phyloP scores from a whole-genome alignment of 2,797 vertebrate species.

The Glyptemys insculpta region DNA sequence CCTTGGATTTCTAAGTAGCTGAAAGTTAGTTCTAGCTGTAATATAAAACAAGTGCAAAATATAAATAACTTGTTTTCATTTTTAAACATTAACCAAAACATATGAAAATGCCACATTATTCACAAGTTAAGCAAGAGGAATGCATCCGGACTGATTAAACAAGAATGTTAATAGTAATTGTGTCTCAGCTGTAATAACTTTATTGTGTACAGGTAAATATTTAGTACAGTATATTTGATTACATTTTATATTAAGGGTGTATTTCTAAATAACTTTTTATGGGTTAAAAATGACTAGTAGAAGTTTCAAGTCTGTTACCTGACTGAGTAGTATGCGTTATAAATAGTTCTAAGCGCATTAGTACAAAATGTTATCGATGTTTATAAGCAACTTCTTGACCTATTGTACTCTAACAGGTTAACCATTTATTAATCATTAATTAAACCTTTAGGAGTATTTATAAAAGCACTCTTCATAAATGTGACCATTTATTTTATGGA shows the following conservation, averaged over 20 bases:
- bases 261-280: neutral
- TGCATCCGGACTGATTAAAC: neutral
- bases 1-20: slow-evolving; percentile 98
- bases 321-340: neutral
- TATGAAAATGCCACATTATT: neutral
- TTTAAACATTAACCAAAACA: neutral
- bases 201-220: neutral
- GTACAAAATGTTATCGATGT: neutral
- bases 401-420: neutral
- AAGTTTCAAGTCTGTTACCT: neutral
- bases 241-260: neutral
- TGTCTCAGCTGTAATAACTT: neutral
- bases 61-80: neutral
- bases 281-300: neutral
- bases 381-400: neutral
- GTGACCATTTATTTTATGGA: neutral
- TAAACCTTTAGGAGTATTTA: neutral
- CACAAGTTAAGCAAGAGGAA: neutral
- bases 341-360: neutral
- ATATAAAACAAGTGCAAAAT: slow-evolving; percentile 40
- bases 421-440: neutral
- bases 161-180: neutral
- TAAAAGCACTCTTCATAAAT: neutral
- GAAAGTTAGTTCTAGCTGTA: slow-evolving; percentile 94
- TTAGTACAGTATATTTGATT: accelerated